Evolutionary conservation across 2,113 vertebrate genomes (phyloP).

Genomic region (Echinops telfairi): DNA sequence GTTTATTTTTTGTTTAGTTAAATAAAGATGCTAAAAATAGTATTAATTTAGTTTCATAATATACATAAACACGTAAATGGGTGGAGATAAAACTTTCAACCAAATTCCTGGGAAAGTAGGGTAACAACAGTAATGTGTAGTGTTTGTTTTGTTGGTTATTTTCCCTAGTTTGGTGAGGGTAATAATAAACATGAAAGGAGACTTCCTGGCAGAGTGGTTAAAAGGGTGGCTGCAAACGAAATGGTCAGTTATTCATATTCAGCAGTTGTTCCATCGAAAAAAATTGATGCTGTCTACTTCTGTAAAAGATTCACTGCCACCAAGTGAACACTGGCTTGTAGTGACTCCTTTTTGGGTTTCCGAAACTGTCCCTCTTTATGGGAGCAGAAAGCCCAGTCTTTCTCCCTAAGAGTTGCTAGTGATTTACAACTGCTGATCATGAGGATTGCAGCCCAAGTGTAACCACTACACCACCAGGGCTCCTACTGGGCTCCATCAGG

Average conservation of each 20-base stretch:
- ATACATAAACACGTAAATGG: neutral
- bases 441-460: no score
- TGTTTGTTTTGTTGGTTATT: neutral
- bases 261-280: neutral
- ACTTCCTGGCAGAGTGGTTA: neutral
- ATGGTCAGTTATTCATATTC: neutral
- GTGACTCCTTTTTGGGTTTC: no score
- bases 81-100: neutral
- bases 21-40: neutral
- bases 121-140: neutral
- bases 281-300: neutral
- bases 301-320: neutral
- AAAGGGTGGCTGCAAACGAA: neutral
- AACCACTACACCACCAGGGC: no score
- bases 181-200: neutral
- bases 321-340: no score
- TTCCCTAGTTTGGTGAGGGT: neutral
- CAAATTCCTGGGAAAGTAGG: slow-evolving; percentile 29
- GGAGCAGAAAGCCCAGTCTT: no score
- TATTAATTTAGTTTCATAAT: slow-evolving; percentile 51
- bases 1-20: slow-evolving; percentile 5
- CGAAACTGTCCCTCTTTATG: no score
- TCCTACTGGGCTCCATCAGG: no score
- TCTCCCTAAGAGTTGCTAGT: no score
- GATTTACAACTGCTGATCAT: no score